These are phyloP conservation scores for Caenorhabditis wallacei DNA, from an alignment of 2,888 invertebrate genomes.

Conservation along the genomic window DNA sequence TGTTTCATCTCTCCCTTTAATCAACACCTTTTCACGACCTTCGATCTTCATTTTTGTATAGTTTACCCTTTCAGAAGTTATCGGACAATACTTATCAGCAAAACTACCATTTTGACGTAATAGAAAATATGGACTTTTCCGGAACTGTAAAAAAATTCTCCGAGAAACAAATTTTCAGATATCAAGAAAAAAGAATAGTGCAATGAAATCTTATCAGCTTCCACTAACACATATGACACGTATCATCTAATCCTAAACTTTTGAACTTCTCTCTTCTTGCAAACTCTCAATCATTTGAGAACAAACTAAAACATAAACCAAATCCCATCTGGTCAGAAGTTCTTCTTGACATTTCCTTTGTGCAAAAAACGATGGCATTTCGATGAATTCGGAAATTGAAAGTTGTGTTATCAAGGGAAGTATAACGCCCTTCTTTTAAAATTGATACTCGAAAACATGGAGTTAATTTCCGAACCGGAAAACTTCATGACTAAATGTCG, in stretches of 20 bases:
- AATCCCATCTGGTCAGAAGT: background rate
- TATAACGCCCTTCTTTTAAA: background rate
- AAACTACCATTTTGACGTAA: conserved; percentile 1
- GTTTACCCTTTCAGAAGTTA: background rate
- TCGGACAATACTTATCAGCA: conserved; percentile 14
- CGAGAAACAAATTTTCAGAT: background rate
- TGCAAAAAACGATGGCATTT: background rate
- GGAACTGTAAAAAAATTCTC: background rate
- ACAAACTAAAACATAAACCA: no score
- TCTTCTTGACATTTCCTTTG: background rate
- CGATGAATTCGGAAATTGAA: background rate
- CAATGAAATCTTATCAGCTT: no score
- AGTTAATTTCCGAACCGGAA: background rate
- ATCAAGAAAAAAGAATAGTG: background rate
- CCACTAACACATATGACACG: no score
- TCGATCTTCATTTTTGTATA: background rate
- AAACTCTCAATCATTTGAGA: no score
- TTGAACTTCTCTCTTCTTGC: no score
- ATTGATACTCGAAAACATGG: background rate
- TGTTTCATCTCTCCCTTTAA: background rate
- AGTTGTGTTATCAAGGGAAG: conserved; percentile 12
- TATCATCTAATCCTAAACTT: no score
- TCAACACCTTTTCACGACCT: background rate
- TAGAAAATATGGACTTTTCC: conserved; percentile 4
- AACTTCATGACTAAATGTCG: background rate